Percentiles rank a stretch among this genome's conserved stretches.
phyloP scores from a whole-genome alignment of 2,113 vertebrate genomes.

The Melanocharis versteri region DNA sequence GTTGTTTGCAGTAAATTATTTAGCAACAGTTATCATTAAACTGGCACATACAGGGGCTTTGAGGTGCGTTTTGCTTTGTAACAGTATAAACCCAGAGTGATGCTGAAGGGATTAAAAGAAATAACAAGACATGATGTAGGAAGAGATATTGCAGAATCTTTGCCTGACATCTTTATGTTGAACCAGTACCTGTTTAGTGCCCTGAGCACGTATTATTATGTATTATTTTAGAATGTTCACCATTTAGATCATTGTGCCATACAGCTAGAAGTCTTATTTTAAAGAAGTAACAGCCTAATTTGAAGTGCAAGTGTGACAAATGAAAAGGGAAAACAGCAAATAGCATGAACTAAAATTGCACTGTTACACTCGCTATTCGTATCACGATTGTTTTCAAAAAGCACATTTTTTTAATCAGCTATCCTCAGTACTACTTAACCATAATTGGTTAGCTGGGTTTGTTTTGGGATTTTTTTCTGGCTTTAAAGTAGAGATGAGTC shows the following conservation, averaged over 20 bases:
- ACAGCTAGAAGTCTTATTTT: not conserved
- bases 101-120: conserved; percentile 27
- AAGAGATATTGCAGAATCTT: not conserved
- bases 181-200: conserved; percentile 17
- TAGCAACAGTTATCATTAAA: conserved; percentile 36
- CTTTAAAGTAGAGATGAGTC: not conserved
- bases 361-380: not conserved
- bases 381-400: not conserved
- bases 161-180: not conserved
- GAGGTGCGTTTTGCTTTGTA: not conserved
- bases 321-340: not conserved
- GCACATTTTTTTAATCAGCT: not conserved
- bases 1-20: conserved; percentile 48
- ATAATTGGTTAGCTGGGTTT: not conserved
- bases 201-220: not conserved
- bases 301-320: not conserved
- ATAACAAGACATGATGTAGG: not conserved
- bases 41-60: not conserved
- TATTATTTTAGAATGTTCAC: not conserved
- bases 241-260: not conserved
- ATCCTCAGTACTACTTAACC: not conserved
- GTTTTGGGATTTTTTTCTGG: accelerated
- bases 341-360: not conserved
- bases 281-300: not conserved
- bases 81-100: not conserved